A percentile compares a stretch with the other conserved stretches of the same genome.
Conservation (phyloP, 2,888 invertebrate species). For the Adelognathus sp. region DNA sequence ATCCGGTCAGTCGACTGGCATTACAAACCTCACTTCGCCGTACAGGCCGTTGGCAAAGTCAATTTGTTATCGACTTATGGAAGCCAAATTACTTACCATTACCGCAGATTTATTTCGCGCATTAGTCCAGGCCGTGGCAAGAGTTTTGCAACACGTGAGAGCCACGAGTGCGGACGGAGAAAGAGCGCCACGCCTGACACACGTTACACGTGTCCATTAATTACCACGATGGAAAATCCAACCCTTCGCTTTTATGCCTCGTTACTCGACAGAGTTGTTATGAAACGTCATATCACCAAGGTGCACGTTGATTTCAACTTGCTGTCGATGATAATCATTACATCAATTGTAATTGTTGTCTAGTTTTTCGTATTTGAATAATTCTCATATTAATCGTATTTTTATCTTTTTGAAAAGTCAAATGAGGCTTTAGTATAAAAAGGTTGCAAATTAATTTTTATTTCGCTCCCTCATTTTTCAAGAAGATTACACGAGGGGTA, state of each 20-base stretch:
- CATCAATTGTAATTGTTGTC: no score
- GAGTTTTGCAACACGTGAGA: slow-evolving; percentile 23
- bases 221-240: slow-evolving; percentile 66
- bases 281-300: no score
- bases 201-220: slow-evolving; percentile 79
- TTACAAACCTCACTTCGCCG: slow-evolving; percentile 69
- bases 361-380: no score
- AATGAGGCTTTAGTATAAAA: no score
- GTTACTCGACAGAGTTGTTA: background rate
- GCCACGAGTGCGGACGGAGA: background rate
- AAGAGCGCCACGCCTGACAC: slow-evolving; percentile 68
- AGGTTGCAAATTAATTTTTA: no score
- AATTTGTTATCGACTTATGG: slow-evolving; percentile 81
- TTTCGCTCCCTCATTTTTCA: no score
- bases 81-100: slow-evolving; percentile 80
- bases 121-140: slow-evolving; percentile 73
- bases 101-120: slow-evolving; percentile 81
- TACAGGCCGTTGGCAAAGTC: slow-evolving; percentile 79
- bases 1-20: slow-evolving; percentile 79
- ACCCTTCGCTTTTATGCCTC: background rate
- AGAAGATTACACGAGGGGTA: no score
- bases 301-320: no score
- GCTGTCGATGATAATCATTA: no score
- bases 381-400: no score
- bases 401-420: no score